These are phyloP conservation scores for Tyria jacobaeae DNA, from an alignment of 2,888 invertebrate species.

Conservation along the genomic window DNA sequence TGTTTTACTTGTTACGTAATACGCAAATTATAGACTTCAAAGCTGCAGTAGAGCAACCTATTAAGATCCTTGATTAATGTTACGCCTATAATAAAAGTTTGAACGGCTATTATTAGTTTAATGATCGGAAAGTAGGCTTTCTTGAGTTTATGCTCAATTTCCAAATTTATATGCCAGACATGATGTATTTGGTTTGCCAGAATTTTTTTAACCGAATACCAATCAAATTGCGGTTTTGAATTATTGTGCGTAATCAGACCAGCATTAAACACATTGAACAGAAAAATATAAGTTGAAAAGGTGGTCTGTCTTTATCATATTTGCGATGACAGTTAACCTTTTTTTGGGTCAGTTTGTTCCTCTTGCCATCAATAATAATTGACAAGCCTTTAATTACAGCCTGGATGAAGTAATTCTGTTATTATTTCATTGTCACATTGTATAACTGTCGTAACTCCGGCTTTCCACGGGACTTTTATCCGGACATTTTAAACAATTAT, in stretches of 20 bases:
- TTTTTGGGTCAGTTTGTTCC: neutral
- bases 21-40: neutral
- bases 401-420: neutral
- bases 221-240: neutral
- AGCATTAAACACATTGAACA: neutral
- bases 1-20: neutral
- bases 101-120: conserved; percentile 1
- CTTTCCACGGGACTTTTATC: too few relatives aligned
- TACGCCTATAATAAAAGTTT: neutral
- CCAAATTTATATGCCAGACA: conserved; percentile 1
- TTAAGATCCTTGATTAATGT: neutral
- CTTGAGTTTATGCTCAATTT: neutral
- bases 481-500: too few relatives aligned
- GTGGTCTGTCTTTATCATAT: neutral
- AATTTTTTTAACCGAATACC: neutral
- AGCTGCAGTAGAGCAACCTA: neutral
- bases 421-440: too few relatives aligned
- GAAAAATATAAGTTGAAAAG: neutral
- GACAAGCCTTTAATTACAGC: neutral
- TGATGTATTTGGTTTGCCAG: neutral
- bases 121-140: conserved; percentile 6
- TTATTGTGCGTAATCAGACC: neutral
- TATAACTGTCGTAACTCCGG: too few relatives aligned
- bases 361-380: neutral
- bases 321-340: neutral